A percentile compares a stretch with the other conserved stretches of the same genome.
These are phyloP conservation scores for Sylvilagus floridanus DNA, from an alignment of 2,797 vertebrate genomes.

Conservation along the genomic window DNA sequence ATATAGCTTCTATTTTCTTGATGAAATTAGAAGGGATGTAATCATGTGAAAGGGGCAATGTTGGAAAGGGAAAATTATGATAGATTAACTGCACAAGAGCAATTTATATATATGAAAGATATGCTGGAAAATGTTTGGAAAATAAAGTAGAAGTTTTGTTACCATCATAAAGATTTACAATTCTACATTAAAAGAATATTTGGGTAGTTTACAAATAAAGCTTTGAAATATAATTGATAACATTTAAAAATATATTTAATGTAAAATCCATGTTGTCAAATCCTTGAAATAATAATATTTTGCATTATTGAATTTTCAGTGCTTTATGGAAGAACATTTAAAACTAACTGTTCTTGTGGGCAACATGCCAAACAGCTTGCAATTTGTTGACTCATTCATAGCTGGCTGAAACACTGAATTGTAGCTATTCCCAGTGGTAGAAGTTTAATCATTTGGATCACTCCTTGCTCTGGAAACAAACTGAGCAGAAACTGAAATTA, in stretches of 20 bases:
- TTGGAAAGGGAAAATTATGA: not conserved
- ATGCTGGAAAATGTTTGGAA: not conserved
- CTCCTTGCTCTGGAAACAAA: conserved; percentile 74
- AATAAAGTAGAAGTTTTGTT: not conserved
- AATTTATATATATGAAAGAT: not conserved
- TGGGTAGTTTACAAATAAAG: not conserved
- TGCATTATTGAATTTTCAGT: conserved; percentile 53
- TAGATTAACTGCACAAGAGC: not conserved
- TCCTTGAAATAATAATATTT: not conserved
- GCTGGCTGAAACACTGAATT: conserved; percentile 53
- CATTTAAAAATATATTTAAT: not conserved
- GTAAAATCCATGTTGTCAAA: not conserved
- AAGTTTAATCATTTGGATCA: conserved; percentile 76
- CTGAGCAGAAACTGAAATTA: conserved; percentile 75
- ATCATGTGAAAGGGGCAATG: not conserved
- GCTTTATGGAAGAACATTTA: conserved; percentile 47
- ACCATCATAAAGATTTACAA: not conserved
- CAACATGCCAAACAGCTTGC: conserved; percentile 25
- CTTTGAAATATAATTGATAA: not conserved
- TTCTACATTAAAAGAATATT: conserved; percentile 22
- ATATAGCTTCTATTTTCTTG: not conserved
- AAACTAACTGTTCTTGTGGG: conserved; percentile 38
- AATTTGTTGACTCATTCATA: conserved; percentile 66
- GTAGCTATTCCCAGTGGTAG: conserved; percentile 41
- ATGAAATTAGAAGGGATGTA: not conserved